These are phyloP conservation scores for Pegoplata infirma DNA, from an alignment of 2,888 invertebrate species.

Conservation along the genomic window DNA sequence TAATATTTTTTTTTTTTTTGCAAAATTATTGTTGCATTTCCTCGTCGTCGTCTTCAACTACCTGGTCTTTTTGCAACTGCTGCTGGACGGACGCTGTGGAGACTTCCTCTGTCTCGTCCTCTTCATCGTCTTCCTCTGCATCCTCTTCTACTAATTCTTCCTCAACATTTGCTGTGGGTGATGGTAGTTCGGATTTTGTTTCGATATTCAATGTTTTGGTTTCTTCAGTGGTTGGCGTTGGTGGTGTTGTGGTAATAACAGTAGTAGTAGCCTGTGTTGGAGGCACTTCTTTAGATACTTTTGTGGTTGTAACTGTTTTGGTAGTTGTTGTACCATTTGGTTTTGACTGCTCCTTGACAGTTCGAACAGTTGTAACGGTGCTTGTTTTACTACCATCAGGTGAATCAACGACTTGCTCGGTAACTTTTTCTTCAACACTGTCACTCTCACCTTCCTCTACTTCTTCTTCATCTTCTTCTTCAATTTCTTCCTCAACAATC, in stretches of 20 bases:
- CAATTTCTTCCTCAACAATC: neutral
- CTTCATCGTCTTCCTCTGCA: conserved; percentile 7
- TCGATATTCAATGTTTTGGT: neutral
- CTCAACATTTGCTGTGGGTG: neutral
- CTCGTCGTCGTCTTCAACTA: conserved; percentile 13
- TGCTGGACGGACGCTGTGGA: neutral
- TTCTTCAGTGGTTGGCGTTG: conserved; percentile 21
- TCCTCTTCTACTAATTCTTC: neutral
- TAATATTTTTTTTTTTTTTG: neutral
- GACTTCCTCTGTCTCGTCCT: neutral
- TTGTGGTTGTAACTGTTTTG: neutral
- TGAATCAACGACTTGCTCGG: conserved; percentile 14
- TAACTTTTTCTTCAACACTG: conserved; percentile 24
- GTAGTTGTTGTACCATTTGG: neutral
- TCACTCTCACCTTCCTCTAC: conserved; percentile 30
- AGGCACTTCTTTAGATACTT: neutral
- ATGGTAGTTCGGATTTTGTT: neutral
- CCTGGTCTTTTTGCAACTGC: conserved; percentile 11
- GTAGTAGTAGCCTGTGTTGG: neutral
- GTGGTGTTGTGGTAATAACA: conserved; percentile 1
- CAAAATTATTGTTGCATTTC: neutral
- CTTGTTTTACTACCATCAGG: neutral
- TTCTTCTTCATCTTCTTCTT: neutral
- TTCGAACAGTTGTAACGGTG: conserved; percentile 8
- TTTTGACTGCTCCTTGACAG: neutral